These are phyloP conservation scores for Drosophila borealis DNA, from an alignment of 2,888 invertebrate genomes.

Conservation along the genomic window DNA sequence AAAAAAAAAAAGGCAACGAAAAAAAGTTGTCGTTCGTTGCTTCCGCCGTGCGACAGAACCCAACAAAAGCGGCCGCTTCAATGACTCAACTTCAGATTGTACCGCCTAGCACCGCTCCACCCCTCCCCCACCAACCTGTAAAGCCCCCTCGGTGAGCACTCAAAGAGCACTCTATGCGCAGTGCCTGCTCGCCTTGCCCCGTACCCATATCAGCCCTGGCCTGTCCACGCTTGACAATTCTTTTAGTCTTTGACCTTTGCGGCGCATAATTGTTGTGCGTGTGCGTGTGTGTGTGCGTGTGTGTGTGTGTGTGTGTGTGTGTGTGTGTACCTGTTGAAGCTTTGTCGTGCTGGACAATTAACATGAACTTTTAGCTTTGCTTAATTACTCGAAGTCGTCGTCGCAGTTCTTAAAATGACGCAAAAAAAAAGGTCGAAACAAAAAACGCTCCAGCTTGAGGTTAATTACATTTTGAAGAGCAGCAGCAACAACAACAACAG, in stretches of 20 bases:
- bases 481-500: slow-evolving; percentile 39
- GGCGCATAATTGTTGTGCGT: slow-evolving; percentile 52
- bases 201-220: slow-evolving; percentile 58
- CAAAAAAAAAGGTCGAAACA: slow-evolving; percentile 59
- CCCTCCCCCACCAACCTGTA: not conserved
- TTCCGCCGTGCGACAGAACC: slow-evolving; percentile 54
- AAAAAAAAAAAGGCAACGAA: slow-evolving; percentile 4
- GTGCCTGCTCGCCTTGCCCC: slow-evolving; percentile 12
- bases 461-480: slow-evolving; percentile 78
- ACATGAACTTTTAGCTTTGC: slow-evolving; percentile 81
- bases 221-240: slow-evolving; percentile 75
- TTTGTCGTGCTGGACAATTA: slow-evolving; percentile 72
- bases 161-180: slow-evolving; percentile 16
- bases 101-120: not conserved
- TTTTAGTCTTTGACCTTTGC: slow-evolving; percentile 77
- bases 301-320: slow-evolving; percentile 27
- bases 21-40: slow-evolving; percentile 54
- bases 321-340: slow-evolving; percentile 49
- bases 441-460: slow-evolving; percentile 53
- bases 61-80: slow-evolving; percentile 56
- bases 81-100: slow-evolving; percentile 67
- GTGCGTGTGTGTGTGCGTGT: slow-evolving; percentile 5
- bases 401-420: slow-evolving; percentile 73
- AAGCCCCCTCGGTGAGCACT: no score
- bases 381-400: slow-evolving; percentile 68